Conservation (phyloP, 2,797 vertebrate species). For the Columba guinea region DNA sequence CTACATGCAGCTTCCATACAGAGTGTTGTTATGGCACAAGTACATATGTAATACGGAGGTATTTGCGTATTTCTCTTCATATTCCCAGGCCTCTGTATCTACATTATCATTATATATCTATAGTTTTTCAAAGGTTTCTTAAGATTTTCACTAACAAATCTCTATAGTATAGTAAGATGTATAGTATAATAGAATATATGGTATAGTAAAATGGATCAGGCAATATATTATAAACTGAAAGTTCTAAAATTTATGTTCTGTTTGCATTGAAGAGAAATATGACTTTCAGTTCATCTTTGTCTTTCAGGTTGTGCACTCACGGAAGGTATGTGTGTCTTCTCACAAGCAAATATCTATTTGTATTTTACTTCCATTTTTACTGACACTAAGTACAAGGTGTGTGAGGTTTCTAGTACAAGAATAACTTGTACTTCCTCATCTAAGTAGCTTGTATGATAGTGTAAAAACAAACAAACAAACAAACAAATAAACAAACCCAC, state of each 20-base stretch:
- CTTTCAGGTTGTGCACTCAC: constrained; percentile 67
- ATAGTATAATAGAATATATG: neutral
- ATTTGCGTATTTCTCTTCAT: neutral
- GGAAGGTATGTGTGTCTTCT: constrained; percentile 43
- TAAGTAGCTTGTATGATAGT: neutral
- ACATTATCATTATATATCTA: neutral
- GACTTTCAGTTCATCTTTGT: constrained; percentile 4
- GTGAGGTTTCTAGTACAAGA: neutral
- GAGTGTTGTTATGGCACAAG: neutral
- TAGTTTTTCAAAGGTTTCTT: neutral
- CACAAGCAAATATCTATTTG: neutral
- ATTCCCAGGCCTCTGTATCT: neutral
- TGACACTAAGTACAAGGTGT: neutral
- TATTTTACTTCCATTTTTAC: neutral
- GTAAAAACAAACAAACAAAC: neutral
- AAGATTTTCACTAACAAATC: neutral
- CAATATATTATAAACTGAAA: neutral
- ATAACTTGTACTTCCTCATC: neutral
- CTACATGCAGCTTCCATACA: neutral
- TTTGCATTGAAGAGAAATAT: neutral
- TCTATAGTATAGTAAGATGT: neutral
- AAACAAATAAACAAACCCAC: no score
- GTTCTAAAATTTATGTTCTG: neutral
- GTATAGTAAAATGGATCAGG: neutral
- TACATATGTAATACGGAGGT: neutral